A percentile compares a stretch with the other conserved stretches of the same genome.
Evolutionary conservation across 2,888 invertebrate species (phyloP).

Genomic region (Xestia rhomboidea): DNA sequence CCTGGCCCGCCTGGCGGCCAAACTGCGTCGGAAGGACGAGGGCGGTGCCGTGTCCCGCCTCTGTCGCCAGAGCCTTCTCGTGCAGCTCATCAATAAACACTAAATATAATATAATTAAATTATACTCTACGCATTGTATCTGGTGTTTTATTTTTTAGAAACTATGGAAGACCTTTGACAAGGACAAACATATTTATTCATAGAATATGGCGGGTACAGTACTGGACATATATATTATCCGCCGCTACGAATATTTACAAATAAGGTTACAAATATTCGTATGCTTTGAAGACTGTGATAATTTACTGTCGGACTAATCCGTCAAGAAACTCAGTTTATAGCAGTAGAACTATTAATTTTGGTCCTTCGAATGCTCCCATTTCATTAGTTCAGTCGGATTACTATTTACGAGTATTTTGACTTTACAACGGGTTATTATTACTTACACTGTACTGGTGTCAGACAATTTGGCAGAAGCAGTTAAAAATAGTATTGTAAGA

Average conservation of each 20-base stretch:
- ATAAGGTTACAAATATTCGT: not conserved
- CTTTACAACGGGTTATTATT: not conserved
- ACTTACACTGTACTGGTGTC: not conserved
- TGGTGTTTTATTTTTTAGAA: slow-evolving; percentile 50
- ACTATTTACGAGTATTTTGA: not conserved
- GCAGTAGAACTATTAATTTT: not conserved
- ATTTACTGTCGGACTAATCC: not conserved
- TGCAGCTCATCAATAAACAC: slow-evolving; percentile 87
- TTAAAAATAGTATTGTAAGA: not conserved
- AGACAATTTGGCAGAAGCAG: not conserved
- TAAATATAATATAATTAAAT: slow-evolving; percentile 66
- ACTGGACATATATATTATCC: no score
- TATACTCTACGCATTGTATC: slow-evolving; percentile 49
- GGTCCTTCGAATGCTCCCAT: not conserved
- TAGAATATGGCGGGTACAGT: not conserved
- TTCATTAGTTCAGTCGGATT: not conserved
- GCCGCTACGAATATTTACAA: not conserved
- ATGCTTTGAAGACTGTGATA: not conserved
- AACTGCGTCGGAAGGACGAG: slow-evolving; percentile 84
- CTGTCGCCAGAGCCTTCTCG: slow-evolving; percentile 94
- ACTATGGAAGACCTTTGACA: not conserved
- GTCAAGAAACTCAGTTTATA: not conserved
- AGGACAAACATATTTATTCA: not conserved
- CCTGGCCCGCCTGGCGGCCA: slow-evolving; percentile 85
- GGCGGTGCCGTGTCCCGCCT: slow-evolving; percentile 93